These are phyloP conservation scores for Tetramorium parvispinum DNA, from an alignment of 1,140 invertebrate species.

Conservation along the genomic window DNA sequence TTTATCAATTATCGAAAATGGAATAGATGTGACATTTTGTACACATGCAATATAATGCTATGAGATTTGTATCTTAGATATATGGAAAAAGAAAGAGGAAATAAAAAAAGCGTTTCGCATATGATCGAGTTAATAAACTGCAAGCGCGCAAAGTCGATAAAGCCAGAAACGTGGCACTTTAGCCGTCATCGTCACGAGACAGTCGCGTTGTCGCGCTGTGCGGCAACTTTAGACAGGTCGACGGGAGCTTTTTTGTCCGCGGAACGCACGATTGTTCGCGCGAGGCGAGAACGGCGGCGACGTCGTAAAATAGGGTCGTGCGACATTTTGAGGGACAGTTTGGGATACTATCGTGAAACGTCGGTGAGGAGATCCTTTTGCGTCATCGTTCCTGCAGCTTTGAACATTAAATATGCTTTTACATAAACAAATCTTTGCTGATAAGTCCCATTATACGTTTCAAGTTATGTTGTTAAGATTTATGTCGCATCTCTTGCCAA, in stretches of 20 bases:
- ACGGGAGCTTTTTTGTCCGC: slow-evolving; percentile 72
- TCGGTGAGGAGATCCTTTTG: slow-evolving; percentile 9
- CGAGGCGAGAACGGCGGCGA: slow-evolving; percentile 47
- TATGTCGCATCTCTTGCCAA: background rate
- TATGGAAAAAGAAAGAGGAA: slow-evolving; percentile 20
- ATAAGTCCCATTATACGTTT: background rate
- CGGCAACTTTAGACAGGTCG: slow-evolving; percentile 73
- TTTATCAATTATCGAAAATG: slow-evolving; percentile 6
- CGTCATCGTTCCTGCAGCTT: background rate
- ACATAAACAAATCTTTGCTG: background rate
- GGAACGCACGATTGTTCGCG: slow-evolving; percentile 71
- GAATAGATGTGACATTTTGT: background rate
- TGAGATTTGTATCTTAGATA: background rate
- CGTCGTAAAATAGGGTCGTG: slow-evolving; percentile 67
- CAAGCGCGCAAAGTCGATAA: slow-evolving; percentile 52
- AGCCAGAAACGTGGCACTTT: slow-evolving; percentile 62
- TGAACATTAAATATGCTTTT: background rate
- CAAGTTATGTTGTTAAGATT: background rate
- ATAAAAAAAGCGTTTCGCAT: slow-evolving; percentile 54
- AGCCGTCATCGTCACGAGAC: slow-evolving; percentile 72
- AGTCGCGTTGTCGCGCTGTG: slow-evolving; percentile 67
- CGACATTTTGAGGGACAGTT: slow-evolving; percentile 58
- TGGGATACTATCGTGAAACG: slow-evolving; percentile 37
- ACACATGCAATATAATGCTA: background rate
- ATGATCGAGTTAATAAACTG: slow-evolving; percentile 50